These are phyloP conservation scores for Mormyrops attenuatus DNA, from an alignment of 2,797 vertebrate species.

Conservation along the genomic window DNA sequence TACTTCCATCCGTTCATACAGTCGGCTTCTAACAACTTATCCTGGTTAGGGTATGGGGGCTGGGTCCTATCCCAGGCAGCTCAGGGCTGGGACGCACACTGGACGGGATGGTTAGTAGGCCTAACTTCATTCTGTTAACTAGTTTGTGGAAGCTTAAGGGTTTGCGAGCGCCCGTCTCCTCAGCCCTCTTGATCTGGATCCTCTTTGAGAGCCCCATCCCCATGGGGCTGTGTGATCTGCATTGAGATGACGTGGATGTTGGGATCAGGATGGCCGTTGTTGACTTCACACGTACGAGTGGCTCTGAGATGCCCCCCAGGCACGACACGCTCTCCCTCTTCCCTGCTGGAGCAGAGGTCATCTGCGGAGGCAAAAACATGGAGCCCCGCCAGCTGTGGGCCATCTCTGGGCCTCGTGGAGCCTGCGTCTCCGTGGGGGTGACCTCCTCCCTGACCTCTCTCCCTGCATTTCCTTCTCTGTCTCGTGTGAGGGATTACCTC, in stretches of 20 bases:
- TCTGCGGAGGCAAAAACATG: background rate
- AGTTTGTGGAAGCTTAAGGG: background rate
- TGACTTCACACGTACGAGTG: background rate
- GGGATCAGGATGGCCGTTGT: background rate
- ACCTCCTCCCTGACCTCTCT: background rate
- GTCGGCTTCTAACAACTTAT: background rate
- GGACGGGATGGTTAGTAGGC: background rate
- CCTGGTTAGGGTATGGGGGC: background rate
- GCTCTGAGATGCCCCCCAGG: background rate
- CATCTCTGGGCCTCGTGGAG: background rate
- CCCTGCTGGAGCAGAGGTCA: background rate
- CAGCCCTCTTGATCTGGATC: background rate
- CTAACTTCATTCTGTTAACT: background rate
- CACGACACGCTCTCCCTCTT: background rate
- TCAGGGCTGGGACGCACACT: background rate
- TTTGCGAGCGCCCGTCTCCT: background rate
- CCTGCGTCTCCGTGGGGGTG: background rate
- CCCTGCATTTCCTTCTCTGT: background rate
- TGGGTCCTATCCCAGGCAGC: background rate
- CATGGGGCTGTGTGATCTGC: background rate
- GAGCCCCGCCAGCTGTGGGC: background rate
- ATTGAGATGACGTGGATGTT: background rate
- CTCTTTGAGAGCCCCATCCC: background rate
- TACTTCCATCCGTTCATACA: background rate
- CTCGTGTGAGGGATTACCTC: background rate